A percentile compares a stretch with the other conserved stretches of the same genome.
Conservation (phyloP, 2,113 vertebrate genomes). For the Caretta caretta region DNA sequence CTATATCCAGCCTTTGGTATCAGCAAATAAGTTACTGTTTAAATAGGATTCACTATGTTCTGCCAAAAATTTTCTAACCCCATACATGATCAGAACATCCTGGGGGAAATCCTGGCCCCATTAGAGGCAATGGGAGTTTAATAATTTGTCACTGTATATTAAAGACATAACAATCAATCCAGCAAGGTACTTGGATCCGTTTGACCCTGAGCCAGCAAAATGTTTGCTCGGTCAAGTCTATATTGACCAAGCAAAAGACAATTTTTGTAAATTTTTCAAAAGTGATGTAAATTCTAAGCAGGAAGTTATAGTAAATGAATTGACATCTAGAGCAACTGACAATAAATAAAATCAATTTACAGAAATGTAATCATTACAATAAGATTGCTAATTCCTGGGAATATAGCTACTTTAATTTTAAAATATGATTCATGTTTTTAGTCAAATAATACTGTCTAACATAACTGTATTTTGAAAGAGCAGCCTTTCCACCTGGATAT, state of each 20-base stretch:
- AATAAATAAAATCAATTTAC: background rate
- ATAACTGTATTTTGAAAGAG: background rate
- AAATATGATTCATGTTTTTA: background rate
- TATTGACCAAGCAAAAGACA: background rate
- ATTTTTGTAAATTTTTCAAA: background rate
- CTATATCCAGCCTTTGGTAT: no score
- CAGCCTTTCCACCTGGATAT: background rate
- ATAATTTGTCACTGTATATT: background rate
- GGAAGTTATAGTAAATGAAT: background rate
- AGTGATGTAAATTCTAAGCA: background rate
- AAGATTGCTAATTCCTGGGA: background rate
- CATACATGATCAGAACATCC: fast-evolving
- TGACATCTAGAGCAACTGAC: background rate
- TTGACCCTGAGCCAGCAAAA: background rate
- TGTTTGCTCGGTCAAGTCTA: fast-evolving
- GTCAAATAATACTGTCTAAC: background rate
- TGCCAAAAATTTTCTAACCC: background rate
- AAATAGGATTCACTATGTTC: background rate
- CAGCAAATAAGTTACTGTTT: background rate
- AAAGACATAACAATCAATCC: background rate
- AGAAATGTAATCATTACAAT: background rate
- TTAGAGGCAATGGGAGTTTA: background rate
- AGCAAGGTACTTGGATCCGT: background rate
- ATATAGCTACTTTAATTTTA: background rate
- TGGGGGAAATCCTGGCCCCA: background rate